Conservation (phyloP, 2,113 vertebrate species). For the Neogale vison region DNA sequence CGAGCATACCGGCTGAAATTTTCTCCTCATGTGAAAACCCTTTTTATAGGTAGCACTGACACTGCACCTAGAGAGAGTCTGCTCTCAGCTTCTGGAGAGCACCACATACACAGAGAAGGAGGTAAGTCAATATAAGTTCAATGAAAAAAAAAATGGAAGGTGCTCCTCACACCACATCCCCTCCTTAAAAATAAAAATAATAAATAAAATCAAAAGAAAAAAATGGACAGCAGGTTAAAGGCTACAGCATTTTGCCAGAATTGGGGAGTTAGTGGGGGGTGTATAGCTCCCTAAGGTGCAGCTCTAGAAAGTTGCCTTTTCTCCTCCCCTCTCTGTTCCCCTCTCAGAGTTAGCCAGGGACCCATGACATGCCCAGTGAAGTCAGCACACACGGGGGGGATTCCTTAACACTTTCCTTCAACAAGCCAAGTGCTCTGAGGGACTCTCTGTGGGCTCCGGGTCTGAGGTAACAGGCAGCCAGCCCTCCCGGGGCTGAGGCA, state of each 20-base stretch:
- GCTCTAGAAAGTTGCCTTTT: neutral
- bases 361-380: neutral
- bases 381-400: neutral
- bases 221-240: conserved; percentile 4
- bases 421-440: neutral
- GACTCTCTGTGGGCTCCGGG: neutral
- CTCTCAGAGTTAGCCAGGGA: neutral
- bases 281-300: neutral
- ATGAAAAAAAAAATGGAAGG: neutral
- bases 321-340: neutral
- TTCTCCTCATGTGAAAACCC: neutral
- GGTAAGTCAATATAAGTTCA: neutral
- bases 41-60: neutral
- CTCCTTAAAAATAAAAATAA: too few species aligned
- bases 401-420: neutral
- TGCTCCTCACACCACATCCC: too few species aligned
- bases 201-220: neutral
- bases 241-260: neutral
- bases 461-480: neutral
- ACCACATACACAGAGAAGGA: neutral
- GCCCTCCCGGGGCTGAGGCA: neutral
- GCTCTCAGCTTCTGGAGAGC: neutral
- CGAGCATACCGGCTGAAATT: neutral
- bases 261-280: neutral
- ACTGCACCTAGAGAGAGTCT: neutral